A percentile compares a stretch with the other conserved stretches of the same genome.
Conservation (phyloP, 2,888 invertebrate species). For the Bimastos eiseni region DNA sequence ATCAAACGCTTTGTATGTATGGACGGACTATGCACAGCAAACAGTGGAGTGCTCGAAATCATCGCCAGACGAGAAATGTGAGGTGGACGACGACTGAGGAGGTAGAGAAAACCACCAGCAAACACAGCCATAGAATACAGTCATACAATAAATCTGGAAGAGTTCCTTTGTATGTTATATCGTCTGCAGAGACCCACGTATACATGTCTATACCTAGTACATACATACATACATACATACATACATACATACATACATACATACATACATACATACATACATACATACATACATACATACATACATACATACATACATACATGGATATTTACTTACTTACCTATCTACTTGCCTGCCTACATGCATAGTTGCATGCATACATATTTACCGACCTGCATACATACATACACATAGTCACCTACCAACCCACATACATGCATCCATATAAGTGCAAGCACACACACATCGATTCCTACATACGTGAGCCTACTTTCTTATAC, state of each 20-base stretch:
- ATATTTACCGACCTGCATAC: not conserved
- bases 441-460: too few species aligned
- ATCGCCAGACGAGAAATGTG: not conserved
- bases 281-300: constrained; percentile 17
- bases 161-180: not conserved
- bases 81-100: not conserved
- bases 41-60: not conserved
- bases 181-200: not conserved
- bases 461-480: too few species aligned
- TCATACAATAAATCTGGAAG: not conserved
- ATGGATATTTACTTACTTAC: not conserved
- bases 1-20: not conserved
- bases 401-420: too few species aligned
- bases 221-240: not conserved
- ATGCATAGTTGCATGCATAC: constrained; percentile 30
- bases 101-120: not conserved
- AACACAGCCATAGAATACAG: not conserved
- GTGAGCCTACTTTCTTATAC: too few species aligned
- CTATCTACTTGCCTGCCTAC: constrained; percentile 26
- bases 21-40: not conserved
- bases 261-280: constrained; percentile 22
- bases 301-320: constrained; percentile 25
- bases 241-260: constrained; percentile 24
- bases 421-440: too few species aligned
- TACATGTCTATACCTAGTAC: not conserved